Base-by-base conservation (phyloP, 2,888 invertebrate genomes). In the Crossocerus cetratus region DNA sequence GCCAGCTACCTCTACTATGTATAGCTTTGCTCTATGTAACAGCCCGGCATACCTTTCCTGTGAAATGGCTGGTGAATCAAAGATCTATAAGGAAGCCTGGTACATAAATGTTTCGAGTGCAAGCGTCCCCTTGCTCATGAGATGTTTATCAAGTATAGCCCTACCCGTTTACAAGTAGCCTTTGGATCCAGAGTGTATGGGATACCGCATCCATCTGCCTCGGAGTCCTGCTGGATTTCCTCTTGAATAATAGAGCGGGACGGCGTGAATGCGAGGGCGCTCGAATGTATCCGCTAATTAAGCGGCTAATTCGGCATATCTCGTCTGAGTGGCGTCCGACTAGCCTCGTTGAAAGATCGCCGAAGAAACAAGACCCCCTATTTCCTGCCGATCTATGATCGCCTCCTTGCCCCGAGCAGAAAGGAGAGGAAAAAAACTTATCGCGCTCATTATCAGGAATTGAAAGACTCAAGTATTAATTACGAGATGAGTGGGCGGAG, bases 391-490 rank as follows among this genome's bases (percentile, higher is more conserved):
- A 32, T 32, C 32, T 11, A 32, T 4, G 32, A 32, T 32, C n/a
- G 11, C 32, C 8, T 32, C 32, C 32, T 32, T 5, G 32, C 32
- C 3, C 32, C 8, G 11, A 32, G 32, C 2, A 32, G 32, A 32
- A 32, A 32, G 32, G 32, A 3, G 32, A 18, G n/a, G 4, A 20
- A 53, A 45, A 65, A 45, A 69, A n/a, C n/a, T 59, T 65, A 23
- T 44, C 18, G 23, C 63, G 23, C 45, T 20, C 60, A n/a, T 65
- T 62, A 18, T 43, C 42, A 22, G 23, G 23, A 43, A 11, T 45
- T 74, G 42, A 65, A 53, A 32, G 20, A 43, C 62, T 42, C 55
- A 55, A 76, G 67, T 75, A 71, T 76, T 69, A 81, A 81, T 81
- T 78, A 76, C 66, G 5, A 8, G 32, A 42, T 59, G 64, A 65